Base-by-base conservation (phyloP, 2,888 invertebrate species). In the Nebria brevicollis region DNA sequence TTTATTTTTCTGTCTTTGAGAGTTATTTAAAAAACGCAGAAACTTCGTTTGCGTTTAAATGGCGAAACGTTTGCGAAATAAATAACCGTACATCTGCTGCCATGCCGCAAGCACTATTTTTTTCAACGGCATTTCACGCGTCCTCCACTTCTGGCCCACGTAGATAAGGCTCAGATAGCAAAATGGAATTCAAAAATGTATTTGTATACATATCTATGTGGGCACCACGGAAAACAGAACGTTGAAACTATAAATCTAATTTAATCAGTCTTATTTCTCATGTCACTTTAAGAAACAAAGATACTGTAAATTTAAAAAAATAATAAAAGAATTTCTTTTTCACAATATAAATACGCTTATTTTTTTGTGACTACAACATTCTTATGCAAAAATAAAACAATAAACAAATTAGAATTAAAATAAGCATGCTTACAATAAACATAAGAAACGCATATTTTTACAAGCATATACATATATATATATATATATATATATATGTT, bases 191-290 rank as follows among this genome's bases (percentile, higher is more conserved):
- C 73, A 73, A 77, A 73, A 81, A 77, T 81, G 77, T 75, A 75
- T 75, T 75, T 75, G 73, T 54, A 54, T 72, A 73, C 75, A 73
- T 75, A 74, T 66, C 78, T 34, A 54, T 54, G 54, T 7, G 2
- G 54, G 54, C 13, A 54, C 79, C n/a, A 72, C 41, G 75, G 65
- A 76, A 81, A 72, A 81, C 81, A 76, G 77, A 81, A 77, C 70
- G 77, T 81, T 81, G 75, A 81, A 81, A 81, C 81, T 43, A 81
- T 81, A 81, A 81, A 81, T 81, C 77, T 81, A 20, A 43, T 81
- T 76, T 65, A 81, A 81, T 26, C 75, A 81, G 75, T 76, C 76
- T 81, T 81, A 81, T 77, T 34, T 66, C 43, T 20, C 73, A 34
- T 66, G 77, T 81, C 81, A 81, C 64, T 81, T 81, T 81, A 76